Conservation (phyloP, 2,797 vertebrate genomes). For the Syndactyla subalaris region DNA sequence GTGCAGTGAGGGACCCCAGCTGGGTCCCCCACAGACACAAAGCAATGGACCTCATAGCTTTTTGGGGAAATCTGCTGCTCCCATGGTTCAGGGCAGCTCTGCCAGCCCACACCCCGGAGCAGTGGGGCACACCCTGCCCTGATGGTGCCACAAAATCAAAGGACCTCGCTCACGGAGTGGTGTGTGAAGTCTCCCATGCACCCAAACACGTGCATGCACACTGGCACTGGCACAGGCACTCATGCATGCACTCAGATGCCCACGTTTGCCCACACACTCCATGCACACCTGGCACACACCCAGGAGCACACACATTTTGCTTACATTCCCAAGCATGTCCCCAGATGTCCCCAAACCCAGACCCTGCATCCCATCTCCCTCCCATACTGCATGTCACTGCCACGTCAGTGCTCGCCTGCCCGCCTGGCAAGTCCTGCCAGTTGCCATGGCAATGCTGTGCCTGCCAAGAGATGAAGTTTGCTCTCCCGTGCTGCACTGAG, state of each 20-base stretch:
- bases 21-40: not conserved
- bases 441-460: constrained; percentile 37
- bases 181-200: not conserved
- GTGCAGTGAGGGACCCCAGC: rapidly evolving
- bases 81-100: not conserved
- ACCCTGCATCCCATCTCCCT: not conserved
- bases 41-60: not conserved
- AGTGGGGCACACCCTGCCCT: not conserved
- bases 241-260: not conserved
- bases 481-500: not conserved
- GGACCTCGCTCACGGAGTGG: rapidly evolving
- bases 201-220: not conserved
- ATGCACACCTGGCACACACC: not conserved
- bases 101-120: not conserved
- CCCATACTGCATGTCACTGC: not conserved
- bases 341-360: not conserved
- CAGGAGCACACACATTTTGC: not conserved
- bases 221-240: not conserved
- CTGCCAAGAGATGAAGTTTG: constrained; percentile 15
- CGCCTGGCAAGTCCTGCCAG: constrained; percentile 14
- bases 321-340: not conserved
- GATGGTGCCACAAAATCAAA: not conserved
- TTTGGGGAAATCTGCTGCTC: not conserved
- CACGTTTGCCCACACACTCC: not conserved
- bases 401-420: not conserved